Evolutionary conservation across 2,888 invertebrate species (phyloP).

Genomic region (Unio delphinus): DNA sequence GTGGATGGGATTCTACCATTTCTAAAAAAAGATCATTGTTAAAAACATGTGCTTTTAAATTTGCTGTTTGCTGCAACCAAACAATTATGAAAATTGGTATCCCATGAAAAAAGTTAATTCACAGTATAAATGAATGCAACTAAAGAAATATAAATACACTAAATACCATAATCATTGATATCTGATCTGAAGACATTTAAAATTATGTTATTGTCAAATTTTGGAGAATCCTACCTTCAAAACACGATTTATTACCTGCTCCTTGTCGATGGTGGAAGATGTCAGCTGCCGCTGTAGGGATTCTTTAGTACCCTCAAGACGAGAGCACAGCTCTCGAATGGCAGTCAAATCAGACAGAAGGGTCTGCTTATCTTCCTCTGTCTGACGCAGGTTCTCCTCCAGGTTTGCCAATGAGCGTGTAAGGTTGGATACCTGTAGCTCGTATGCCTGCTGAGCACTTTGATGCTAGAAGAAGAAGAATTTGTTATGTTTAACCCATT

Average conservation of each 20-base stretch:
- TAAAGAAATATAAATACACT: too few relatives aligned
- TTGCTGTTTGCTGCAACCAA: too few relatives aligned
- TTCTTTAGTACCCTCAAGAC: constrained; percentile 69
- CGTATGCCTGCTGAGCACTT: constrained; percentile 65
- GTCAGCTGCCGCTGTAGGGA: constrained; percentile 67
- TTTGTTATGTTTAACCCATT: background rate
- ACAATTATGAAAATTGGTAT: too few relatives aligned
- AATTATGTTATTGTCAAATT: too few relatives aligned
- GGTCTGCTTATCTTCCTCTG: constrained; percentile 67
- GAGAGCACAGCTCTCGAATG: constrained; percentile 67
- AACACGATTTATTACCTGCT: constrained; percentile 58
- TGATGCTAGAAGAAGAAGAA: constrained; percentile 50
- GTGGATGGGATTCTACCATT: too few relatives aligned
- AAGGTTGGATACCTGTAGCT: constrained; percentile 66
- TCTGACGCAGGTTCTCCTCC: constrained; percentile 62
- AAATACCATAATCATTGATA: too few relatives aligned
- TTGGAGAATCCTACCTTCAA: too few relatives aligned
- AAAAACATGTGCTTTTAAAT: too few relatives aligned
- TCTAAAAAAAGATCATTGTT: too few relatives aligned
- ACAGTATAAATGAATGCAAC: too few relatives aligned
- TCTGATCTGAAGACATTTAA: too few relatives aligned
- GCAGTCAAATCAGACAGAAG: constrained; percentile 67
- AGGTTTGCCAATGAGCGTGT: constrained; percentile 64
- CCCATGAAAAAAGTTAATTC: too few relatives aligned
- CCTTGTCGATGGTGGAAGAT: constrained; percentile 66